These are phyloP conservation scores for Diploscapter pachys DNA, from an alignment of 1,140 invertebrate genomes.

Conservation along the genomic window DNA sequence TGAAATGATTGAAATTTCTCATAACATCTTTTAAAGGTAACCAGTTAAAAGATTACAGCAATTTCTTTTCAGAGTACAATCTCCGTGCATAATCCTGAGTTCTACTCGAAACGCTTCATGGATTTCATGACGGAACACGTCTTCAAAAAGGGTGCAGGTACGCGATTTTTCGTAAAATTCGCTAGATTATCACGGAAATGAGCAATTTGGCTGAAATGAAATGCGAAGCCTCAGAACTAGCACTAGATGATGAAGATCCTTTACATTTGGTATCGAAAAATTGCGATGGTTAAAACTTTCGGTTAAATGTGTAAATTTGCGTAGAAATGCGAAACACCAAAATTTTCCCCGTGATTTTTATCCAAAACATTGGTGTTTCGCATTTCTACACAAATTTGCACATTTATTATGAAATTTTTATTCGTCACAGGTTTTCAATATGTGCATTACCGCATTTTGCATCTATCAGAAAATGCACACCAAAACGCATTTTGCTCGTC, in stretches of 20 bases:
- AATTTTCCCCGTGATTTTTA: too few species aligned
- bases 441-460: not conserved
- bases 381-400: too few species aligned
- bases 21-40: not conserved
- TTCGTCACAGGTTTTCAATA: not conserved
- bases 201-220: conserved; percentile 4
- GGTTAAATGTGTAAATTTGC: not conserved
- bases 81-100: conserved; percentile 91
- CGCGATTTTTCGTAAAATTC: conserved; percentile 65
- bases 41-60: not conserved
- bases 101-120: conserved; percentile 93
- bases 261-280: conserved; percentile 4
- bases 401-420: not conserved
- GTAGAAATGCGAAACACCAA: not conserved
- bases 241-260: not conserved
- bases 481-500: not conserved
- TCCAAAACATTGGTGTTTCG: too few species aligned
- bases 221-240: not conserved
- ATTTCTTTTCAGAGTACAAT: conserved; percentile 79
- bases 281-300: not conserved
- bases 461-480: not conserved
- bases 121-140: conserved; percentile 93
- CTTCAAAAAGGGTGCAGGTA: conserved; percentile 84
- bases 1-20: conserved; percentile 2
- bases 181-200: not conserved